Evolutionary conservation across 2,113 vertebrate genomes (phyloP).

Genomic region (Clarias gariepinus): DNA sequence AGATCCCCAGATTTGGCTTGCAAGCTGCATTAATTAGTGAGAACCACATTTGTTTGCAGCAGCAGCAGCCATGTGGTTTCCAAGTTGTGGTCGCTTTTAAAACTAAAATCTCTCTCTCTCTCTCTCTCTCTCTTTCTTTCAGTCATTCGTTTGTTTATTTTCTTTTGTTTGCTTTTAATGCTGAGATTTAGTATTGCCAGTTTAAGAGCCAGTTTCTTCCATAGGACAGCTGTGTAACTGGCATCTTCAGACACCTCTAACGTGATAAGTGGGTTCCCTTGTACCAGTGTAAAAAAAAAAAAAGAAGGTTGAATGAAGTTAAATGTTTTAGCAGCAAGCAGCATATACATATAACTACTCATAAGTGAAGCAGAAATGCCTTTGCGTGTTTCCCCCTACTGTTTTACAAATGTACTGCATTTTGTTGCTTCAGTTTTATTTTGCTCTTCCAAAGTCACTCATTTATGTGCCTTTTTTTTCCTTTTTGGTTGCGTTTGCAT

Average conservation of each 20-base stretch:
- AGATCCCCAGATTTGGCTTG: neutral
- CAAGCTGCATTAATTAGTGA: conserved; percentile 12
- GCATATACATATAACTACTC: too few relatives aligned
- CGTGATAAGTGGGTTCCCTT: neutral
- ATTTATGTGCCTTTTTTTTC: neutral
- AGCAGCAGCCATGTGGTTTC: conserved; percentile 59
- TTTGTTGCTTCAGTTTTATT: neutral
- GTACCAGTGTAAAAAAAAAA: neutral
- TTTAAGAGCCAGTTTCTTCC: conserved; percentile 32
- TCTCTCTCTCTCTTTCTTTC: too few relatives aligned
- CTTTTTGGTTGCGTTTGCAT: neutral
- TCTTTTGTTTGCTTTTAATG: neutral
- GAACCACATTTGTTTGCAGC: neutral
- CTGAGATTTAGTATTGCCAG: neutral
- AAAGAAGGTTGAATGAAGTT: neutral
- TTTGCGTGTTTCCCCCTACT: conserved; percentile 1
- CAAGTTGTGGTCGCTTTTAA: conserved; percentile 51
- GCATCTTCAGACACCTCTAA: neutral
- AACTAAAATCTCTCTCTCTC: neutral
- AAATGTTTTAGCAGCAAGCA: neutral
- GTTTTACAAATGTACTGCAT: neutral
- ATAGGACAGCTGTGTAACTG: neutral
- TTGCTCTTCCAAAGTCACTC: too few relatives aligned
- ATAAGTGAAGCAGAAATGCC: neutral
- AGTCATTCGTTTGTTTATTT: too few relatives aligned